These are phyloP conservation scores for Heliocidaris tuberculata DNA, from an alignment of 35 echinoderm and acorn worm species.

Conservation along the genomic window DNA sequence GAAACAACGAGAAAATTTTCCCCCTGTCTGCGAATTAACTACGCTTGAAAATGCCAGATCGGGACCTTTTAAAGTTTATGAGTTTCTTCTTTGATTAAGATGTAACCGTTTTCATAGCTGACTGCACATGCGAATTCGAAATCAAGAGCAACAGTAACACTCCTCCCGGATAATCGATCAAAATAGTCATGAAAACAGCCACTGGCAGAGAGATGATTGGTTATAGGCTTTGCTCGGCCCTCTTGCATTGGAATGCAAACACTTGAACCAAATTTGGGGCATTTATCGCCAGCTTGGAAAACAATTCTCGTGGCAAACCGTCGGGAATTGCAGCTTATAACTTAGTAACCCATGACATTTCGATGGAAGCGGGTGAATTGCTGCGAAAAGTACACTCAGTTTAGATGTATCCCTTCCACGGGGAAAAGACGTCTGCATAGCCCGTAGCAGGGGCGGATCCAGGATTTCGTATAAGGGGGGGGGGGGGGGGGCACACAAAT, in stretches of 20 bases:
- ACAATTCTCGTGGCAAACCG: neutral
- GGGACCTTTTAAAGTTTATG: no score
- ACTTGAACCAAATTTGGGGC: neutral
- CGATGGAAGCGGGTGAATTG: neutral
- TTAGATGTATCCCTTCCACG: no score
- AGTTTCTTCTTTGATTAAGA: neutral
- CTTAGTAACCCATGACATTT: neutral
- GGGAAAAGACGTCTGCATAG: no score
- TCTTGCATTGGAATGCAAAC: neutral
- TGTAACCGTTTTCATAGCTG: neutral
- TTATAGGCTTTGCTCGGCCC: neutral
- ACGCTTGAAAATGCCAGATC: no score
- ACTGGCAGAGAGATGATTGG: neutral
- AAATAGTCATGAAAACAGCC: neutral
- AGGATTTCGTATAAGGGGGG: no score
- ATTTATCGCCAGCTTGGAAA: constrained; percentile 2
- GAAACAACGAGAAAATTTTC: no score
- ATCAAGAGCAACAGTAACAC: neutral
- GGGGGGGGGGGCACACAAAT: no score
- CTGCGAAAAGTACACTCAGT: neutral
- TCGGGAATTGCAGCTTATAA: neutral
- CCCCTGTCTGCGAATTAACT: no score
- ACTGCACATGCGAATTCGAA: neutral
- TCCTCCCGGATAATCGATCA: no score
- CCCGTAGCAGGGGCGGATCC: no score